Base-by-base conservation (phyloP, 23 tunicate genomes). In the Styela plicata region DNA sequence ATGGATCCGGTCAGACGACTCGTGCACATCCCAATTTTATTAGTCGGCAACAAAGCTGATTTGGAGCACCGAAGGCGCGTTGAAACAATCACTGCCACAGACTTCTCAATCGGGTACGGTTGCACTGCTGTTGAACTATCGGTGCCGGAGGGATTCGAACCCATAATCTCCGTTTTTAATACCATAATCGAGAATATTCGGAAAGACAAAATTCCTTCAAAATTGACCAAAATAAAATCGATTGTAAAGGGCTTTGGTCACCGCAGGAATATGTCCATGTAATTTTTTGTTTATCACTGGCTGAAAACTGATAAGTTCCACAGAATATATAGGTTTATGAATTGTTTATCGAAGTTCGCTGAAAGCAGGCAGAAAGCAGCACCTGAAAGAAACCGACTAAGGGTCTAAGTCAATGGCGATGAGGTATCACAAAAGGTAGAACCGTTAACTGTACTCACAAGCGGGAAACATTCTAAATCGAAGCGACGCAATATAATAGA, bases 31-130 rank as follows among this genome's bases (percentile, higher is more conserved):
- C 81, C 81, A 18, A 76, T 76, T 2, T 29, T 76, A 7, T 29
- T 76, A 26, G 25, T 76, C 1, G 81, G 81, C 7, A 76, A 76
- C 81, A 76, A 76, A 53, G 66, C 31, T n/a, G 81, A 76, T 53
- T 53, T 76, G 18, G 63, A 23, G 27, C 81, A 76, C 31, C 23
- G 81, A 2, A 52, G 81, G 53, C 0, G 27, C 29, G 81, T 76
- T 13, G 64, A 36, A 25, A 44, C 31, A 10, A 23, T 7, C 0
- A n/a, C 36, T 7, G 64, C 66, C 25, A 53, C n/a, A 20, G 66
- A 24, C 0, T 27, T 53, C 18, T 53, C 81, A 24, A 16, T 24
- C 10, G n/a, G 26, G 0, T 76, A 25, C 30, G 66, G 81, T 20
- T 76, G 81, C 31, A 20, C 25, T n/a, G 52, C 53, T 18, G 1